Conservation (phyloP, 2,797 vertebrate species). For the Mormyrops boulengeri region DNA sequence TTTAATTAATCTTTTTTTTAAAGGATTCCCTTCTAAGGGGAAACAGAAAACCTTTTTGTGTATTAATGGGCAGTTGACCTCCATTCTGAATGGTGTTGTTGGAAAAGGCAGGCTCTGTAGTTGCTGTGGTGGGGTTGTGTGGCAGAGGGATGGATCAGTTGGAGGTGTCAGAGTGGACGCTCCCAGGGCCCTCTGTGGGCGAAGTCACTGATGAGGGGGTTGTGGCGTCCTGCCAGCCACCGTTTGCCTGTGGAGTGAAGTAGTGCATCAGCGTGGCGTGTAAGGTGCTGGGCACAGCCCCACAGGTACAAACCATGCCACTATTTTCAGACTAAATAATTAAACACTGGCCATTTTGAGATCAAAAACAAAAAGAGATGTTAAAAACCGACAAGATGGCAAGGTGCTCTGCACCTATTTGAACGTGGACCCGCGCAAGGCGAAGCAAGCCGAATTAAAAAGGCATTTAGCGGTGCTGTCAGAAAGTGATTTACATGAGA, state of each 20-base stretch:
- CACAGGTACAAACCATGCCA: not conserved
- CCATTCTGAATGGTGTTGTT: constrained; percentile 62
- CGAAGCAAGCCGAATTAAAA: constrained; percentile 20
- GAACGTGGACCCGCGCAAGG: not conserved
- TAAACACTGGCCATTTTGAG: not conserved
- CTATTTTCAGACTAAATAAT: constrained; percentile 4
- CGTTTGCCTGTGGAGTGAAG: constrained; percentile 72
- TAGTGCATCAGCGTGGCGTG: not conserved
- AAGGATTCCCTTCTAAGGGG: constrained; percentile 62
- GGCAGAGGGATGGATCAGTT: constrained; percentile 81
- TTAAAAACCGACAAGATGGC: not conserved
- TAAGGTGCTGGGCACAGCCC: not conserved
- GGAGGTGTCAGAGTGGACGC: constrained; percentile 98
- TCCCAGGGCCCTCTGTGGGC: constrained; percentile 98
- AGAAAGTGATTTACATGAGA: constrained; percentile 28
- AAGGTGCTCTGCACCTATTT: not conserved
- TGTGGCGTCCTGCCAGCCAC: constrained; percentile 95
- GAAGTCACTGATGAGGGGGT: constrained; percentile 98
- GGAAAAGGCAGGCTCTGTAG: constrained; percentile 44
- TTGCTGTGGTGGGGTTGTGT: constrained; percentile 48
- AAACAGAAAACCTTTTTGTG: constrained; percentile 63
- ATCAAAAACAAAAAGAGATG: not conserved
- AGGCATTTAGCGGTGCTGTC: constrained; percentile 22
- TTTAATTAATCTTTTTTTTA: constrained; percentile 40
- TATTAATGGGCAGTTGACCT: constrained; percentile 60